Evolutionary conservation across 53 echinoderm and acorn worm species (phyloP), one percentile per base, ranked within the genome.

Genomic region (Luidia sarsii): DNA sequence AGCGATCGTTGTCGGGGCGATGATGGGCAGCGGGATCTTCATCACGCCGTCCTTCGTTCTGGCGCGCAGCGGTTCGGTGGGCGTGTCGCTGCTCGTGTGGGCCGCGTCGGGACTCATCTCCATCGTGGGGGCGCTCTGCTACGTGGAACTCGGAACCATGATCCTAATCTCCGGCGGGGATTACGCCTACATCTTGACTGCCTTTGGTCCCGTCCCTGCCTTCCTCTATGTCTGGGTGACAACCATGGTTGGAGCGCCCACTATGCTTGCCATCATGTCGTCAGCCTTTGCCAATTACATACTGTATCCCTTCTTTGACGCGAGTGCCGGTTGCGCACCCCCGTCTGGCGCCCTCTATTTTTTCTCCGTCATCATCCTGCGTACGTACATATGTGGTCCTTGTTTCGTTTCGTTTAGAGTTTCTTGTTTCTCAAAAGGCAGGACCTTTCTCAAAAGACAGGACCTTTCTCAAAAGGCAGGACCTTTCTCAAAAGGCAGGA

Each of bases 11-110:
- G 62, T 86, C 1, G 87, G 87, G 1, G 49, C 57, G 19, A 86
- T 86, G 37, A 63, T 86, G 21, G 87, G 80, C 6, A 77, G 77
- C 7, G 86, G 86, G 14, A 86, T 86, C 8, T 86, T 86, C 50
- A 63, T 86, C 19, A 33, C 80, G 19, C 80, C 87, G 5, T 57
- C 68, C 1, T 62, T 62, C 50, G 87, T 86, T 16, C 57, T 80
- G 9, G 48, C 70, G 0, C 45, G 29, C 13, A 54, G 68, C 15
- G 87, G 87, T 7, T 86, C 87, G 3, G 62, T 86, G 3, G 87
- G 87, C 11, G n/a, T 62, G 24, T 49, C 87, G 0, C 65, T 86
- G 1, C 29, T 80, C 1, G 80, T 86, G 0, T 80, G 87, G 87
- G 60, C 62, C 8, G 7, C 61, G 4, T 48, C 68, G 1, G 87